These are phyloP conservation scores for Cheilosia grossa DNA, from an alignment of 2,888 invertebrate species.

Conservation along the genomic window DNA sequence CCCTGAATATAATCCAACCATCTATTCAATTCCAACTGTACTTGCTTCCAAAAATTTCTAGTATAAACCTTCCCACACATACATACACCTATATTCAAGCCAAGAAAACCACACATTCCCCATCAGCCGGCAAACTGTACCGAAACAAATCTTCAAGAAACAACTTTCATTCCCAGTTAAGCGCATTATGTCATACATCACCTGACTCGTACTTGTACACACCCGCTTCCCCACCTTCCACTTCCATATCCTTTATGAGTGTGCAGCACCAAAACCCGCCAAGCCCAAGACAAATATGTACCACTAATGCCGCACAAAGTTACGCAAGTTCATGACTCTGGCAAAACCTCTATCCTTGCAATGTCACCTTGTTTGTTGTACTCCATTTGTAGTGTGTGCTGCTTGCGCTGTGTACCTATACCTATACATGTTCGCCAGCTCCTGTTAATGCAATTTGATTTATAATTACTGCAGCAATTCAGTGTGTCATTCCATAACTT, in stretches of 20 bases:
- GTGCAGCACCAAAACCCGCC: not conserved
- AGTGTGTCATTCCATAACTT: constrained; percentile 73
- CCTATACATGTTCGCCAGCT: constrained; percentile 15
- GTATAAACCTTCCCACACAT: too few relatives aligned
- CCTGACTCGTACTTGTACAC: not conserved
- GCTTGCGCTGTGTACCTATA: not conserved
- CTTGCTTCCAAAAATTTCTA: too few relatives aligned
- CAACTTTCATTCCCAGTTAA: constrained; percentile 16
- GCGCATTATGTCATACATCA: constrained; percentile 31
- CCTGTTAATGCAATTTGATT: constrained; percentile 72
- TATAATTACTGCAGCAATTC: constrained; percentile 74
- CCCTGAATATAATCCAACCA: too few relatives aligned
- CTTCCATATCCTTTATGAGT: not conserved
- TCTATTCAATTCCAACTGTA: too few relatives aligned
- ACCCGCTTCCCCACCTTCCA: not conserved
- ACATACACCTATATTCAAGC: too few relatives aligned
- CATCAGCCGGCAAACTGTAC: not conserved
- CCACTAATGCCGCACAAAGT: constrained; percentile 37
- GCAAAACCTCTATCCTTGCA: constrained; percentile 22
- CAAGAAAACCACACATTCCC: not conserved
- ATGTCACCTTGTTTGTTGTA: constrained; percentile 48
- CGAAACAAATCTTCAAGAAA: constrained; percentile 26
- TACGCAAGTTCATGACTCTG: constrained; percentile 66
- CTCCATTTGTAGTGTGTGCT: constrained; percentile 22
- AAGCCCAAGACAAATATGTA: constrained; percentile 25